A percentile compares a stretch with the other conserved stretches of the same genome.
Conservation (phyloP, 2,113 vertebrate genomes). For the Pseudolaguvia tuberculata region DNA sequence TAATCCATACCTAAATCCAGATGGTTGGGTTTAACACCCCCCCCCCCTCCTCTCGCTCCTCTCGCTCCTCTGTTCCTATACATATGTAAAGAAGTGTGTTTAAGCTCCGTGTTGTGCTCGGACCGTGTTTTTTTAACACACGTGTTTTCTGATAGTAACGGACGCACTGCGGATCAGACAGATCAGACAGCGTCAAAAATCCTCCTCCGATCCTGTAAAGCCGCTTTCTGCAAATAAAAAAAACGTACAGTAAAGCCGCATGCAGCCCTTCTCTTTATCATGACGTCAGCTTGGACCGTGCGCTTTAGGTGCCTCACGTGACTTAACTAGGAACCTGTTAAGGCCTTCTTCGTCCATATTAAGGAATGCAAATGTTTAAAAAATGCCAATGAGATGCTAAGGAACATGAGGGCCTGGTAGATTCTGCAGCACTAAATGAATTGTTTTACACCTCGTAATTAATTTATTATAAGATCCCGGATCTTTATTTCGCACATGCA, state of each 20-base stretch:
- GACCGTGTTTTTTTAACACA: neutral
- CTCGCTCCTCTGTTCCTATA: neutral
- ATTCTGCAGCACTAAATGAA: too few relatives aligned
- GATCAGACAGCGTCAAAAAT: neutral
- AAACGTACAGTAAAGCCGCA: neutral
- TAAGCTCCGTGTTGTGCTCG: neutral
- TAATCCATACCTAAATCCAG: neutral
- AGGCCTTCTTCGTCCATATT: conserved; percentile 20
- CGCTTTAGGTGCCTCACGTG: conserved; percentile 30
- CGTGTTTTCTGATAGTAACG: conserved; percentile 52
- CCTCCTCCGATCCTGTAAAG: conserved; percentile 47
- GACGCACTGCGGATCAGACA: conserved; percentile 66
- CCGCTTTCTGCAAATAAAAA: conserved; percentile 27
- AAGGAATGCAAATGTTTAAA: conserved; percentile 5
- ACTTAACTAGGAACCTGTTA: conserved; percentile 4
- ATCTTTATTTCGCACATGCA: neutral
- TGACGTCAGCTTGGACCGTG: conserved; percentile 28
- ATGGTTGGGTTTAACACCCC: neutral
- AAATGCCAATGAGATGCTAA: too few relatives aligned
- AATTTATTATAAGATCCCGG: neutral
- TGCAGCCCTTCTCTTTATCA: conserved; percentile 1
- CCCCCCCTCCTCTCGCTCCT: too few relatives aligned
- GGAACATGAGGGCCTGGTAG: too few relatives aligned
- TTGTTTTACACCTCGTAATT: neutral
- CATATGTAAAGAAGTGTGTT: too few relatives aligned